phyloP scores from a whole-genome alignment of 2,888 invertebrate species.

The Ophioninae sp. region DNA sequence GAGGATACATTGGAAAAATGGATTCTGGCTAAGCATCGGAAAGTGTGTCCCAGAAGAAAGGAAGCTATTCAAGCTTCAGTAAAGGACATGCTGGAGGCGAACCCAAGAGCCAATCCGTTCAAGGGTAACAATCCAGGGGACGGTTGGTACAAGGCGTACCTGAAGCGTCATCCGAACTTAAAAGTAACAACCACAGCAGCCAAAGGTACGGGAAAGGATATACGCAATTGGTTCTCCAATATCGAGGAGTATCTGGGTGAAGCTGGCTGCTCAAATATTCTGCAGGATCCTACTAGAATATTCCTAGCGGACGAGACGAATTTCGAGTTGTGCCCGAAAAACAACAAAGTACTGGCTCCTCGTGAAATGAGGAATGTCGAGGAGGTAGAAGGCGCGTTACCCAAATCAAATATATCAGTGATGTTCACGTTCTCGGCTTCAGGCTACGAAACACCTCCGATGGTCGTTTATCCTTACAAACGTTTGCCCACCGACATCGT shows the following conservation, averaged over 20 bases:
- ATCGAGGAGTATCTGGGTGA: conserved; percentile 69
- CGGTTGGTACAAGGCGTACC: conserved; percentile 72
- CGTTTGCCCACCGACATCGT: conserved; percentile 74
- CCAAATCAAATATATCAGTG: conserved; percentile 76
- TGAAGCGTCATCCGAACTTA: conserved; percentile 70
- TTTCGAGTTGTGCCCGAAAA: conserved; percentile 73
- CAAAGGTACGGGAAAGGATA: conserved; percentile 71
- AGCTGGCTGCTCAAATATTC: conserved; percentile 64
- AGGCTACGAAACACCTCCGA: conserved; percentile 74
- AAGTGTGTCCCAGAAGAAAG: conserved; percentile 57
- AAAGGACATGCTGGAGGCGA: conserved; percentile 62
- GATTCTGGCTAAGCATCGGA: conserved; percentile 63
- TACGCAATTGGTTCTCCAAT: conserved; percentile 71
- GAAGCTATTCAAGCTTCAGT: conserved; percentile 62
- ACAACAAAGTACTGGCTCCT: conserved; percentile 66
- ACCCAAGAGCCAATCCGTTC: conserved; percentile 69
- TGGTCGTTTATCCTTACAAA: conserved; percentile 77
- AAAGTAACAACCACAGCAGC: conserved; percentile 73
- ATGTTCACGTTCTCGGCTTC: conserved; percentile 78
- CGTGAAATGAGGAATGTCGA: conserved; percentile 72
- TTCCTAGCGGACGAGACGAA: conserved; percentile 76
- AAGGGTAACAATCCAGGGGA: conserved; percentile 70
- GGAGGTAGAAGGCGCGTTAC: conserved; percentile 74
- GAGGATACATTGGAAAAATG: conserved; percentile 62
- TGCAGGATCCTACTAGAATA: conserved; percentile 71